These are phyloP conservation scores for Acipenser oxyrinchus DNA, from an alignment of 2,797 vertebrate genomes.

Conservation along the genomic window DNA sequence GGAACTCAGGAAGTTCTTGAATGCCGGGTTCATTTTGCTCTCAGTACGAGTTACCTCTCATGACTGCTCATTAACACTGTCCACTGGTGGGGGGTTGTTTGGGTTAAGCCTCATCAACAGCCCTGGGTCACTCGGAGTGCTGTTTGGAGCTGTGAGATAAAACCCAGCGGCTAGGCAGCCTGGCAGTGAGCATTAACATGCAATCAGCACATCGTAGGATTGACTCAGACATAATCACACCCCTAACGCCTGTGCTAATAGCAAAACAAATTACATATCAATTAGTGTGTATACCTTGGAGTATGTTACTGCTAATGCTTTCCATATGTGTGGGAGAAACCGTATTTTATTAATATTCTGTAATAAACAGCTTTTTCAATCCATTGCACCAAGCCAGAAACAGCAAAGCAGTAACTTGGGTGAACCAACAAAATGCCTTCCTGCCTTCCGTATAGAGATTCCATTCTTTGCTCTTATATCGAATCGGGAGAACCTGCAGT, in stretches of 20 bases:
- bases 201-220: not conserved
- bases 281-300: not conserved
- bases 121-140: not conserved
- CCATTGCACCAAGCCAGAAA: not conserved
- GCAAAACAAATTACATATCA: not conserved
- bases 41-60: too few relatives aligned
- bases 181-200: not conserved
- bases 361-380: not conserved
- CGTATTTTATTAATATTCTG: not conserved
- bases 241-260: not conserved
- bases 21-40: too few relatives aligned
- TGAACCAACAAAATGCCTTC: too few relatives aligned
- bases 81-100: too few relatives aligned
- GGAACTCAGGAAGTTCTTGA: too few relatives aligned
- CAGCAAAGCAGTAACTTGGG: too few relatives aligned
- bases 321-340: constrained; percentile 1
- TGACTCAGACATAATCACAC: not conserved
- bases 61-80: too few relatives aligned
- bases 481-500: too few relatives aligned
- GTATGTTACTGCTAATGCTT: not conserved
- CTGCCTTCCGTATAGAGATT: too few relatives aligned
- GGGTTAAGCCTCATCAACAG: not conserved
- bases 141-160: not conserved
- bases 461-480: too few relatives aligned
- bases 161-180: not conserved